Percentiles rank a stretch among this genome's conserved stretches.
These are phyloP conservation scores for Hiodon tergisus DNA, from an alignment of 2,113 vertebrate species.

Conservation along the genomic window DNA sequence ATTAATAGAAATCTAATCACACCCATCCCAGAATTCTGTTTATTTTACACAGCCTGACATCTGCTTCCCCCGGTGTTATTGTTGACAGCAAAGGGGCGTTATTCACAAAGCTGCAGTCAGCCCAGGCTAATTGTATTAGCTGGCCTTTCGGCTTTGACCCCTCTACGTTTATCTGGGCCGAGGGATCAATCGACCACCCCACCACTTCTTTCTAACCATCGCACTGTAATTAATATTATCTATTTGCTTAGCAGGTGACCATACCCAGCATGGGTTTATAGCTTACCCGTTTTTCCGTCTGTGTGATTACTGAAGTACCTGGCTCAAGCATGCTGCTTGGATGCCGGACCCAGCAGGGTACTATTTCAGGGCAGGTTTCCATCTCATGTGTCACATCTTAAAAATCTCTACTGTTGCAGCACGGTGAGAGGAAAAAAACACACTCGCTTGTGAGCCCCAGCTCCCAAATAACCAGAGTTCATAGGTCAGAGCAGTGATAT, in stretches of 20 bases:
- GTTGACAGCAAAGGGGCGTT: not conserved
- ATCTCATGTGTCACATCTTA: no score
- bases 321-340: no score
- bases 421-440: no score
- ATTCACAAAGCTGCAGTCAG: slow-evolving; percentile 28
- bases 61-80: not conserved
- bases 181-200: slow-evolving; percentile 39
- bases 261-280: not conserved
- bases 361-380: no score
- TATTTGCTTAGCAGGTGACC: not conserved
- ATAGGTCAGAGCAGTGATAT: not conserved
- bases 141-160: slow-evolving; percentile 41
- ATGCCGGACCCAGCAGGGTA: no score
- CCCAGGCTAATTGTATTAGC: slow-evolving; percentile 51
- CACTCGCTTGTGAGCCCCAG: no score
- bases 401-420: no score
- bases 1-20: slow-evolving; percentile 33
- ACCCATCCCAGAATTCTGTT: not conserved
- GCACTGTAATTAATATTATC: not conserved
- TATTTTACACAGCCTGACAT: slow-evolving; percentile 18
- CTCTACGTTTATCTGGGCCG: slow-evolving; percentile 40
- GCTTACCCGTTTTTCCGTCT: no score
- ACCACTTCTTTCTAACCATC: not conserved
- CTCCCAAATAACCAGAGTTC: not conserved
- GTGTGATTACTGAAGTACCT: no score